These are phyloP conservation scores for Trichonephila clavata DNA, from an alignment of 1,140 invertebrate species.

Conservation along the genomic window DNA sequence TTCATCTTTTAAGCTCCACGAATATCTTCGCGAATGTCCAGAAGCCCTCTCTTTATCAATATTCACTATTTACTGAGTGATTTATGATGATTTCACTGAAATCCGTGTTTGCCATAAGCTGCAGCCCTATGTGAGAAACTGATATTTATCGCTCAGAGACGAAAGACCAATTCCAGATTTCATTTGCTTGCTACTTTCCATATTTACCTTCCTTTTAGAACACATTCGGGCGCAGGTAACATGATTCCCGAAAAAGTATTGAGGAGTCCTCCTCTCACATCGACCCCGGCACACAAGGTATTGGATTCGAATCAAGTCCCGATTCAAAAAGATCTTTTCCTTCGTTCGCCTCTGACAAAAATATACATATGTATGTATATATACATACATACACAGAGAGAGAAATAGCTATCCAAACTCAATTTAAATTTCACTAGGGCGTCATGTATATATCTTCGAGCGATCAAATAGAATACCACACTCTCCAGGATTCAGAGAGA, in stretches of 20 bases:
- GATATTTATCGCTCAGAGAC: not conserved
- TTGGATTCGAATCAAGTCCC: slow-evolving; percentile 47
- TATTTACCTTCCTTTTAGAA: not conserved
- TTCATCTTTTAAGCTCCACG: too few species aligned
- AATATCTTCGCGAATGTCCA: too few species aligned
- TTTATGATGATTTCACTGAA: not conserved
- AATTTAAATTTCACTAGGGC: slow-evolving; percentile 62
- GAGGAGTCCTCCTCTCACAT: not conserved
- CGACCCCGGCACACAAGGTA: slow-evolving; percentile 14
- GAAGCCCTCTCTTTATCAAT: not conserved
- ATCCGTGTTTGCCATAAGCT: not conserved
- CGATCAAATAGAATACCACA: slow-evolving; percentile 53
- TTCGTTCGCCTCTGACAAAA: not conserved
- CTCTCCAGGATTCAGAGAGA: not conserved
- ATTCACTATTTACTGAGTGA: not conserved
- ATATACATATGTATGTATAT: not conserved
- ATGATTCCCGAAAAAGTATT: not conserved
- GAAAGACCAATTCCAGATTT: not conserved
- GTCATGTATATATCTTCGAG: slow-evolving; percentile 62
- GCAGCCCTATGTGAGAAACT: not conserved
- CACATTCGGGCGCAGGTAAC: not conserved
- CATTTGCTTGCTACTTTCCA: slow-evolving; percentile 9
- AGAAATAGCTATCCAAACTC: slow-evolving; percentile 36
- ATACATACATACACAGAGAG: not conserved
- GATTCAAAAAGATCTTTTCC: not conserved